These are phyloP conservation scores for Heterocephalus glaber DNA, from an alignment of 2,113 vertebrate species.

Conservation along the genomic window DNA sequence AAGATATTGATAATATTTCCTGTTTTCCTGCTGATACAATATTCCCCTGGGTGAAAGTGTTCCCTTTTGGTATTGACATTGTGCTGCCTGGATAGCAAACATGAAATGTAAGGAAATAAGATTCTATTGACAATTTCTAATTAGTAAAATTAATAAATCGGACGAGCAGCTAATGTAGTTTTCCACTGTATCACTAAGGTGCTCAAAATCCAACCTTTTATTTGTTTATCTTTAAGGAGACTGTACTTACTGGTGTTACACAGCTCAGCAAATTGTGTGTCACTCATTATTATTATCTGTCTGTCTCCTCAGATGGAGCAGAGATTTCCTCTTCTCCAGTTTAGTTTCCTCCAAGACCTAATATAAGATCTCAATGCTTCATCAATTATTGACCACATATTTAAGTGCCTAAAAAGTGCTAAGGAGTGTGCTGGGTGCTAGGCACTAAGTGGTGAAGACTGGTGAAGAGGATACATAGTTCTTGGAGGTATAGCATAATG, in stretches of 20 bases:
- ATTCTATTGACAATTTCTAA: slow-evolving; percentile 7
- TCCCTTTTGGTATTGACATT: background rate
- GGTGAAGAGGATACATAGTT: slow-evolving; percentile 9
- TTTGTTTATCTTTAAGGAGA: slow-evolving; percentile 5
- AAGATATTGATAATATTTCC: slow-evolving; percentile 11
- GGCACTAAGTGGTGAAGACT: background rate
- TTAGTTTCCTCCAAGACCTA: background rate
- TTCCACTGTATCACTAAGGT: background rate
- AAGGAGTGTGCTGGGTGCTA: background rate
- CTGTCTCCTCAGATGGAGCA: background rate
- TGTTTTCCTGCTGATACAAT: slow-evolving; percentile 52
- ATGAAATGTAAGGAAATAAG: slow-evolving; percentile 50
- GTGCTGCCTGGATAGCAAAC: slow-evolving; percentile 41
- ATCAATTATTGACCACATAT: background rate
- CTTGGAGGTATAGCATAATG: background rate
- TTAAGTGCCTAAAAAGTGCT: background rate
- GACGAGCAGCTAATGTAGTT: slow-evolving; percentile 6
- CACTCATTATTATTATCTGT: background rate
- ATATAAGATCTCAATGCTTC: background rate
- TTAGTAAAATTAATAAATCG: slow-evolving; percentile 22
- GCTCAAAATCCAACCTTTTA: slow-evolving; percentile 8
- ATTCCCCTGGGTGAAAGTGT: background rate
- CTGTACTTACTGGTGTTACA: background rate
- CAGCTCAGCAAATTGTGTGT: background rate
- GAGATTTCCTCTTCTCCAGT: background rate